Evolutionary conservation across 2,113 vertebrate species (phyloP), one percentile per base, ranked within the genome.

Genomic region (Morone saxatilis): DNA sequence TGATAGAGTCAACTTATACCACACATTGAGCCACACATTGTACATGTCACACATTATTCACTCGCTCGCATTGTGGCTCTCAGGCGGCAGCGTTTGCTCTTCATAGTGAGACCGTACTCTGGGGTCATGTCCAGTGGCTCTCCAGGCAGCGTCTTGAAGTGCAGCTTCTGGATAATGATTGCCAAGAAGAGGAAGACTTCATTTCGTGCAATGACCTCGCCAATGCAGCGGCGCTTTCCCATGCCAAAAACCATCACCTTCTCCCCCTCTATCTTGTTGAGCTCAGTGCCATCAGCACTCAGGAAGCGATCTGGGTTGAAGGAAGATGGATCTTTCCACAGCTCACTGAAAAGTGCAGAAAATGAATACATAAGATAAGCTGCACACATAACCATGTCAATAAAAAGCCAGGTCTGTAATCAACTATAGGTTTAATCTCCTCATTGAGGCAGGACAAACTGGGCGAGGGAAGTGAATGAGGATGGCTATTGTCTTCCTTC

Each of bases 171-270:
- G 77, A 99, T 81, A 40, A 99, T 65, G 41, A 93, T 96, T 59
- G 96, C 93, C 91, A 99, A 80, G 90, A 99, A 99, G 38, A 99
- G 97, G 90, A 95, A 99, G 85, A 99, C 80, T 88, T 99, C 97
- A 40, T 93, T 90, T 10, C 96, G 95, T 13, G 93, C 98, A 0
- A 99, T 97, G 60, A 88, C 68, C 84, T 99, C 98, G 0, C 98
- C 98, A 0, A 98, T 84, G 91, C 98, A 99, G 10, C 95, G 96
- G 1, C 98, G 92, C 88, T 95, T 97, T 53, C 98, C 98, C 92
- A 99, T 13, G 7, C 98, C 97, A 0, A 99, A 99, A 1, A 74
- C 0, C 86, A 95, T 20, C 69, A 99, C 94, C 86, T 97, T 98
- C 76, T 99, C 98, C 0, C 93, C 86, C 9, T 97, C 94, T 0